phyloP scores from a whole-genome alignment of 2,797 vertebrate species.

The Steatocranus sp. region DNA sequence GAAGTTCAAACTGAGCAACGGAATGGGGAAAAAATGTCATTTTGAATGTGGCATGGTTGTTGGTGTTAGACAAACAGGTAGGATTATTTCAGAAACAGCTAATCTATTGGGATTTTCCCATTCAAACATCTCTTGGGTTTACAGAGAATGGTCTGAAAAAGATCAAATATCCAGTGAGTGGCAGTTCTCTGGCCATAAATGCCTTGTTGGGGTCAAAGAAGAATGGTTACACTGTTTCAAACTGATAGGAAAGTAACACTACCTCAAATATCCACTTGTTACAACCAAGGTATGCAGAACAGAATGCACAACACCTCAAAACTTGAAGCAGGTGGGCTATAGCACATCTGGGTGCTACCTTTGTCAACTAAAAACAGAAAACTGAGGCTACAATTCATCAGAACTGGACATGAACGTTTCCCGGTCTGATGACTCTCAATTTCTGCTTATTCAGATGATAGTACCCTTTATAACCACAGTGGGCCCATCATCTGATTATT shows the following conservation, averaged over 20 bases:
- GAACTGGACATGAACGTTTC: not conserved
- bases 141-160: not conserved
- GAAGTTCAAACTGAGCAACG: not conserved
- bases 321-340: not conserved
- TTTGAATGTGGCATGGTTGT: not conserved
- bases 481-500: not conserved
- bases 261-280: not conserved
- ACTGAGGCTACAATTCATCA: not conserved
- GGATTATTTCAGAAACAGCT: not conserved
- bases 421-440: not conserved
- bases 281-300: not conserved
- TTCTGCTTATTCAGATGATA: not conserved
- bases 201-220: not conserved
- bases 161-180: not conserved
- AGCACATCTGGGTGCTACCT: not conserved
- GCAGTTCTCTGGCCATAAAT: not conserved
- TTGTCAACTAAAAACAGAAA: not conserved
- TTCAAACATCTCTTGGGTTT: not conserved
- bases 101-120: not conserved
- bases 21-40: not conserved
- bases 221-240: not conserved
- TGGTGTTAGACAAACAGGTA: not conserved
- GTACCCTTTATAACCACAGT: not conserved
- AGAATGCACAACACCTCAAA: not conserved
- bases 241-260: not conserved